Percentiles rank a stretch among this genome's conserved stretches.
Evolutionary conservation across 2,797 vertebrate genomes (phyloP).

Genomic region (Acipenser oxyrinchus): DNA sequence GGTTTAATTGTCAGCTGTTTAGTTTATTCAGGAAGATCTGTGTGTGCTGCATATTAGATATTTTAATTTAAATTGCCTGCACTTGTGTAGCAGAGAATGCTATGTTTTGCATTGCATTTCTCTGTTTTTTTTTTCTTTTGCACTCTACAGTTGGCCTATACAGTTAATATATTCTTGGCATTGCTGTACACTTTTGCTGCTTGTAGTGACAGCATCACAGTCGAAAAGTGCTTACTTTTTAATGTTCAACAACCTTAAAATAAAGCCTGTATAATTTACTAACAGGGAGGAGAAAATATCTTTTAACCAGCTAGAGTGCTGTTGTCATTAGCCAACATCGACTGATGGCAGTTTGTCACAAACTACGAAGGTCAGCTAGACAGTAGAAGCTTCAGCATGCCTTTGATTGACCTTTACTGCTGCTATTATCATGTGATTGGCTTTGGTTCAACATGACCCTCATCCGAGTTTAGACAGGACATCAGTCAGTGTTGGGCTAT

Average conservation of each 20-base stretch:
- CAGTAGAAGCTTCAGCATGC: conserved; percentile 60
- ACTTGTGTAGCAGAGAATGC: too few species aligned
- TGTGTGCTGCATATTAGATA: too few species aligned
- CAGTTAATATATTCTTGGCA: too few species aligned
- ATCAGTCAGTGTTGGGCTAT: conserved; percentile 58
- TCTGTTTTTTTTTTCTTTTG: too few species aligned
- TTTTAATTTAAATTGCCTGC: too few species aligned
- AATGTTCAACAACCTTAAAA: conserved; percentile 58
- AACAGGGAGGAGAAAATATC: conserved; percentile 77
- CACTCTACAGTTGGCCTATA: too few species aligned
- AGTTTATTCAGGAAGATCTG: too few species aligned
- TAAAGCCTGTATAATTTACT: conserved; percentile 70
- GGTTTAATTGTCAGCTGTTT: too few species aligned
- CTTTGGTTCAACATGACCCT: conserved; percentile 58
- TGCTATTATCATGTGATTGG: conserved; percentile 67
- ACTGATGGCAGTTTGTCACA: conserved; percentile 79
- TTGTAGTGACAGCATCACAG: neutral
- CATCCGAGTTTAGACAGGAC: conserved; percentile 54
- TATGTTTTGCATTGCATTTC: too few species aligned
- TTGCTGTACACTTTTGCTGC: neutral
- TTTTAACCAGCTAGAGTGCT: conserved; percentile 72
- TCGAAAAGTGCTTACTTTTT: neutral
- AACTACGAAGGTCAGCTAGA: conserved; percentile 80
- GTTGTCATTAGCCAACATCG: conserved; percentile 75
- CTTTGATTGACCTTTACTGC: conserved; percentile 72